These are phyloP conservation scores for Harpalus rufipes DNA, from an alignment of 2,888 invertebrate species.

Conservation along the genomic window DNA sequence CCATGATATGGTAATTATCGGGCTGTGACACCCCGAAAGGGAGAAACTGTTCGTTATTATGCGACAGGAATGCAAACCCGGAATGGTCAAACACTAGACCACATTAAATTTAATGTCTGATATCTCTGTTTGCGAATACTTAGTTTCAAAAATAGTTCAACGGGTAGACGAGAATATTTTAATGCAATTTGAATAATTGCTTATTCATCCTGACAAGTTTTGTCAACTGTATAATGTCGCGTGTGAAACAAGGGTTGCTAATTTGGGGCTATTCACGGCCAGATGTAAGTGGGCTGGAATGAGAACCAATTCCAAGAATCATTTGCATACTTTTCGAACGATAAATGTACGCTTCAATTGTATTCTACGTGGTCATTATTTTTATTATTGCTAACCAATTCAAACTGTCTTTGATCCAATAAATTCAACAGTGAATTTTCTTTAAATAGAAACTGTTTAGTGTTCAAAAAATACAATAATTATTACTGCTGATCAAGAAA, in stretches of 20 bases:
- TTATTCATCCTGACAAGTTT: slow-evolving; percentile 45
- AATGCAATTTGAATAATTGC: slow-evolving; percentile 50
- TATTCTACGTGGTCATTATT: neutral
- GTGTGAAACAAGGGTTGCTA: slow-evolving; percentile 3
- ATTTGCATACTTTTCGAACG: neutral
- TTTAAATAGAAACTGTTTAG: too few relatives aligned
- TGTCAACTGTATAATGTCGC: slow-evolving; percentile 11
- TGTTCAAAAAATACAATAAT: too few relatives aligned
- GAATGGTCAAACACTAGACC: slow-evolving; percentile 50
- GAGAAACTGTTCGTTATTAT: slow-evolving; percentile 41
- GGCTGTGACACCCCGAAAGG: slow-evolving; percentile 23
- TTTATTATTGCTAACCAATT: neutral
- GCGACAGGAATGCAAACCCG: slow-evolving; percentile 56
- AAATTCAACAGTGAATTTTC: too few relatives aligned
- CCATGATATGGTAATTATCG: slow-evolving; percentile 65
- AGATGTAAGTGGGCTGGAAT: neutral
- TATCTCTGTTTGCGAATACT: slow-evolving; percentile 43
- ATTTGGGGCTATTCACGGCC: neutral
- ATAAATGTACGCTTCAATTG: neutral
- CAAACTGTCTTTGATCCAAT: too few relatives aligned
- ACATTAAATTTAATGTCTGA: slow-evolving; percentile 37
- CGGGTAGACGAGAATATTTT: slow-evolving; percentile 25
- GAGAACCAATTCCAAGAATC: neutral
- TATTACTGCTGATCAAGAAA: too few relatives aligned
- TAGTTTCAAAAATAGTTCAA: slow-evolving; percentile 43